Conservation (phyloP, 2,113 vertebrate genomes). For the Ursus arctos region DNA sequence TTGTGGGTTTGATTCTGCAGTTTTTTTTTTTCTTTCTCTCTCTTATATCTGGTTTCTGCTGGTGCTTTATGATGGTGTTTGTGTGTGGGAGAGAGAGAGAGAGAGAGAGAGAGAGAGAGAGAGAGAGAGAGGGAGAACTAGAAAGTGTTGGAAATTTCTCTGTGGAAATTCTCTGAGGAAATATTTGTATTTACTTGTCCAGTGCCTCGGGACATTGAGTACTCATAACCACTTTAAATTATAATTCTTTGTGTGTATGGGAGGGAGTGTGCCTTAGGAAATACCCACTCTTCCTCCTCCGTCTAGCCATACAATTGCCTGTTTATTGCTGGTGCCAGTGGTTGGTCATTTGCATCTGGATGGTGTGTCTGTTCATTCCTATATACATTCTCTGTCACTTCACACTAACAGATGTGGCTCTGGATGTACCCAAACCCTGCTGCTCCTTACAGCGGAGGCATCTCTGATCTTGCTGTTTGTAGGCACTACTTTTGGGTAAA, state of each 20-base stretch:
- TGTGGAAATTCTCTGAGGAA: background rate
- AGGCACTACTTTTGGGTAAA: background rate
- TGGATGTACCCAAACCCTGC: background rate
- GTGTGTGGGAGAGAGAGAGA: fast-evolving
- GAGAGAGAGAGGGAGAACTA: too few species aligned
- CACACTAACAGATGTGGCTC: background rate
- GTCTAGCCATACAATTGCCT: background rate
- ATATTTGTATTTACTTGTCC: background rate
- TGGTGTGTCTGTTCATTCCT: background rate
- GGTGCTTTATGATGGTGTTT: background rate
- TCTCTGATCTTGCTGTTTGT: background rate
- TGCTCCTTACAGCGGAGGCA: background rate
- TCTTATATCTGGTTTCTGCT: background rate
- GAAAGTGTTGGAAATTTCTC: background rate
- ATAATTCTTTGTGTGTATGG: background rate
- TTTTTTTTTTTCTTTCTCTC: background rate
- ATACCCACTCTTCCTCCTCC: background rate
- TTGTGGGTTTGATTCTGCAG: background rate
- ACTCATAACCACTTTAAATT: background rate
- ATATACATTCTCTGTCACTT: background rate
- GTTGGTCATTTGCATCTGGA: background rate
- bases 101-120: too few species aligned
- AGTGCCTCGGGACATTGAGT: background rate
- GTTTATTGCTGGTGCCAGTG: background rate
- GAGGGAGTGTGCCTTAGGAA: background rate